Percentiles rank a stretch among this genome's conserved stretches.
phyloP scores from a whole-genome alignment of 2,888 invertebrate species.

The Macrophya annulata region DNA sequence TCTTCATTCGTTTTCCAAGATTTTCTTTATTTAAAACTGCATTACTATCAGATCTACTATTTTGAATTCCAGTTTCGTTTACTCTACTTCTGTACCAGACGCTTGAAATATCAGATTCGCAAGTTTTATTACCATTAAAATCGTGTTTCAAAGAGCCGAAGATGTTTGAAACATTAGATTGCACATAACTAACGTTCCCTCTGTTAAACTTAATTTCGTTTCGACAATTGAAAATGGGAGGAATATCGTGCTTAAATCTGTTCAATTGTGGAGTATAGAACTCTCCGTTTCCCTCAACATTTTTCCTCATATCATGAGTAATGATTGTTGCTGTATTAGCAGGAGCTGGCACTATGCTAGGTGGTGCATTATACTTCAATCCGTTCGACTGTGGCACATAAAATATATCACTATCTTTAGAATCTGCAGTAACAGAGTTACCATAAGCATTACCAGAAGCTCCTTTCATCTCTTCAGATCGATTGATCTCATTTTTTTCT shows the following conservation, averaged over 20 bases:
- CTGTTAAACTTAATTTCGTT: background rate
- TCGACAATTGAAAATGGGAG: background rate
- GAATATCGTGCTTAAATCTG: background rate
- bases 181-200: background rate
- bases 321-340: background rate
- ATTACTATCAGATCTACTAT: background rate
- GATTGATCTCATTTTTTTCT: background rate
- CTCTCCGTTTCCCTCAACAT: background rate
- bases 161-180: background rate
- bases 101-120: background rate
- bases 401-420: background rate
- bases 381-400: background rate
- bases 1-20: background rate
- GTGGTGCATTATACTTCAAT: background rate
- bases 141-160: constrained; percentile 7
- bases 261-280: background rate
- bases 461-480: background rate
- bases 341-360: background rate
- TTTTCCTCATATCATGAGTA: background rate
- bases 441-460: background rate
- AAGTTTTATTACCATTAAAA: background rate
- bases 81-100: background rate
- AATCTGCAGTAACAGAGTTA: background rate
- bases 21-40: background rate
- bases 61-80: background rate